Percentiles rank a stretch among this genome's conserved stretches.
Evolutionary conservation across 1,140 invertebrate genomes (phyloP).

Genomic region (Ceratitis capitata): DNA sequence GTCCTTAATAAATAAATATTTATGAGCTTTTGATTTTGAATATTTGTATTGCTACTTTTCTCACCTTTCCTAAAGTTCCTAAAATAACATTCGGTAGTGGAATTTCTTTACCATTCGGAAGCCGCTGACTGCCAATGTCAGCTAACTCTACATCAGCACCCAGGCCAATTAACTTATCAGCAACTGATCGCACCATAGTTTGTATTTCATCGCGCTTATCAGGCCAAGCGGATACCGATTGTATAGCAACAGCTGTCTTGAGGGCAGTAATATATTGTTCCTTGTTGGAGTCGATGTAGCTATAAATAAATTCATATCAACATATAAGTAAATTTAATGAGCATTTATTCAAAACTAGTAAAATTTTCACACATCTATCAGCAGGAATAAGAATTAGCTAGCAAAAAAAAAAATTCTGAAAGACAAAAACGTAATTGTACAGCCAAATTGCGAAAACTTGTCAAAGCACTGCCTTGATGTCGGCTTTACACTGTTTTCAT

Average conservation of each 20-base stretch:
- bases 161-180: slow-evolving; percentile 77
- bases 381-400: too few relatives aligned
- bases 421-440: too few relatives aligned
- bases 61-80: slow-evolving; percentile 80
- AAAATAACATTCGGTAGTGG: slow-evolving; percentile 89
- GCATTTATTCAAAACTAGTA: too few relatives aligned
- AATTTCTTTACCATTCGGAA: slow-evolving; percentile 78
- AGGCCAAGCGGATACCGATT: slow-evolving; percentile 90
- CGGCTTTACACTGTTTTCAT: too few relatives aligned
- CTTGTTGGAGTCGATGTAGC: slow-evolving; percentile 55
- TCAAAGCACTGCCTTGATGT: too few relatives aligned
- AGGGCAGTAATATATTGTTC: slow-evolving; percentile 79
- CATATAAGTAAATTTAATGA: too few relatives aligned
- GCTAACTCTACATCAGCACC: slow-evolving; percentile 80
- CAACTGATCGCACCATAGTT: slow-evolving; percentile 80
- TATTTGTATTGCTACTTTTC: slow-evolving; percentile 6
- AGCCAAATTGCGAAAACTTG: too few relatives aligned
- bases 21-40: not conserved
- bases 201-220: slow-evolving; percentile 65
- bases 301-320: too few relatives aligned
- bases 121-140: slow-evolving; percentile 82
- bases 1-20: slow-evolving; percentile 68
- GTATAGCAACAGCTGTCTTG: slow-evolving; percentile 89
- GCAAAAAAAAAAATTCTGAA: too few relatives aligned
- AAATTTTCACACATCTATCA: too few relatives aligned